These are phyloP conservation scores for Pegoplata infirma DNA, from an alignment of 2,888 invertebrate species.

Conservation along the genomic window DNA sequence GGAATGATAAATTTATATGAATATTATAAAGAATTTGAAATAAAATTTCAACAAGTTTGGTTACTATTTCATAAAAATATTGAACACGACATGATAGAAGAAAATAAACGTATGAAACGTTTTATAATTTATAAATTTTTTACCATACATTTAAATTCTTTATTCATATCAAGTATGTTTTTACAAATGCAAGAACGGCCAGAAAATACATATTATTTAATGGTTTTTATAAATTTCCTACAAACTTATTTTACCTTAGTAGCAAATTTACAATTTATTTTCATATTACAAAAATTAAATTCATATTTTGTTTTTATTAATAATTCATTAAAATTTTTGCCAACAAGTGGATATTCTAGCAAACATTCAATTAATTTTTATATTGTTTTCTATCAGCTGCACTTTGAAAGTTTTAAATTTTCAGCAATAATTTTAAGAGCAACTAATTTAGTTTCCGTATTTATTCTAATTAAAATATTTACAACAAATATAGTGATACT, in stretches of 20 bases:
- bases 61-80: background rate
- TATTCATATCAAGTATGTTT: background rate
- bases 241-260: constrained; percentile 6
- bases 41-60: background rate
- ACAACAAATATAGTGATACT: constrained; percentile 27
- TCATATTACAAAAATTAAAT: constrained; percentile 19
- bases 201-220: background rate
- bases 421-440: background rate
- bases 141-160: background rate
- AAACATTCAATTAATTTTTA: background rate
- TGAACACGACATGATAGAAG: background rate
- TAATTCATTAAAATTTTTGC: background rate
- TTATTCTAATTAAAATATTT: constrained; percentile 34
- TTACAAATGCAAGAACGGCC: constrained; percentile 11
- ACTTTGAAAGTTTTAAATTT: constrained; percentile 2
- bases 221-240: constrained; percentile 12
- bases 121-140: constrained; percentile 28
- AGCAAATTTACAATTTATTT: constrained; percentile 12
- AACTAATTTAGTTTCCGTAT: background rate
- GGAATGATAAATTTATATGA: background rate
- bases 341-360: background rate
- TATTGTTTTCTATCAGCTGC: constrained; percentile 27
- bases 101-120: background rate
- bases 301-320: constrained; percentile 15
- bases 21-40: background rate